Evolutionary conservation across 2,797 vertebrate species (phyloP).

Genomic region (Centropyge bicolor): DNA sequence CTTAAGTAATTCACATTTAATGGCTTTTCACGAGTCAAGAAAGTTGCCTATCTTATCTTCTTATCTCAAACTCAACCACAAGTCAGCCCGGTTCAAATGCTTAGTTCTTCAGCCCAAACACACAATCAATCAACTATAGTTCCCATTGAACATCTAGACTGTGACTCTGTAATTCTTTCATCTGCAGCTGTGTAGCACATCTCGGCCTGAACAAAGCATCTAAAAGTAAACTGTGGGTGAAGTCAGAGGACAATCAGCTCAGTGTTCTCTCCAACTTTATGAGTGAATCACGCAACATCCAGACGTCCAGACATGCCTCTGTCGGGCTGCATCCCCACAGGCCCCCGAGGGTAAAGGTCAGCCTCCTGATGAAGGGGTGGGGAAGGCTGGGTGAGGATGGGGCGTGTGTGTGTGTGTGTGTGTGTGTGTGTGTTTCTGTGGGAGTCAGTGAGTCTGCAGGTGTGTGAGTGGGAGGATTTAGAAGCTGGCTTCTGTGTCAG

Average conservation of each 20-base stretch:
- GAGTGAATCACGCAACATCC: slow-evolving; percentile 70
- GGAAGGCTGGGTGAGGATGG: slow-evolving; percentile 9
- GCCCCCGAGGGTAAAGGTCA: slow-evolving; percentile 55
- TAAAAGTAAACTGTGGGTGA: slow-evolving; percentile 47
- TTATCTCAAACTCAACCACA: background rate
- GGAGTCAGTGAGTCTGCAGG: slow-evolving; percentile 51
- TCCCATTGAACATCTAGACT: background rate
- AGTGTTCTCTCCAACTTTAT: slow-evolving; percentile 59
- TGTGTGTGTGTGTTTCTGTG: slow-evolving; percentile 12
- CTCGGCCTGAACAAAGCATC: slow-evolving; percentile 59
- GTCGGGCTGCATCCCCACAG: slow-evolving; percentile 44
- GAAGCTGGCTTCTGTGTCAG: slow-evolving; percentile 36
- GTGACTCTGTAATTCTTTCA: slow-evolving; percentile 15
- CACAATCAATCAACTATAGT: background rate
- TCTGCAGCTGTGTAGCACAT: slow-evolving; percentile 44
- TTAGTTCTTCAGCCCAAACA: background rate
- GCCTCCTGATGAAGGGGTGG: slow-evolving; percentile 46
- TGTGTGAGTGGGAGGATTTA: slow-evolving; percentile 62
- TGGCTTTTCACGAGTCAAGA: background rate
- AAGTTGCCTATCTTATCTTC: background rate
- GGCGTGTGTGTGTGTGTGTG: background rate
- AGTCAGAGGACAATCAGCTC: slow-evolving; percentile 61
- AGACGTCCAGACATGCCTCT: slow-evolving; percentile 72
- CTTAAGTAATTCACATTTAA: background rate
- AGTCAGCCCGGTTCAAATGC: background rate